Base-by-base conservation (phyloP, 2,888 invertebrate species). In the Ophonus ardosiacus region DNA sequence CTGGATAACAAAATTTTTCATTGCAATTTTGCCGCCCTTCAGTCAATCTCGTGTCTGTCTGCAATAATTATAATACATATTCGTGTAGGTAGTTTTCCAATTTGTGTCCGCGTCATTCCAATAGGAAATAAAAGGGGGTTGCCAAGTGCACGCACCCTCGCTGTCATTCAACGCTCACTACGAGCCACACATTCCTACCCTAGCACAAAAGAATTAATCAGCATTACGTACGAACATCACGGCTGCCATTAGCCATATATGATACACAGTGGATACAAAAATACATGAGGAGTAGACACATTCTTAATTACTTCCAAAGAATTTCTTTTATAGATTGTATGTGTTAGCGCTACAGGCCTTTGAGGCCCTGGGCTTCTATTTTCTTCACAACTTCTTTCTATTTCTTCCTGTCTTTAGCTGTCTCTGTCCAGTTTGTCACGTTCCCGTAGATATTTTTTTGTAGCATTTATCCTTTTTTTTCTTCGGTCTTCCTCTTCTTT, bases 191-290 rank as follows among this genome's bases (percentile, higher is more conserved):
- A 51, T 51, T 51, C 80, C 56, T 31, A n/a, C 18, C 18, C 40
- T 74, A 17, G 61, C 24, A 65, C 78, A 78, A 63, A 84, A 84
- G 78, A 84, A 84, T 84, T 78, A 78, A 84, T 84, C 84, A 84
- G 63, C 74, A 63, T 84, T 78, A 78, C 84, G 63, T 31, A 43
- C 40, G 21, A 51, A 13, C 10, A 8, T n/a, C 74, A 56, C 24
- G 10, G 21, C n/a, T 10, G n/a, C 43, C 18, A 74, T 74, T 74
- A 74, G 18, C 21, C 63, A 6, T 13, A 10, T 51, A 51, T 10
- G 43, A 51, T 51, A 51, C 43, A 51, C 13, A 51, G 8, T 10
- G 5, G 31, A 31, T 31, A 31, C 31, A 31, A 31, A 31, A 31
- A 51, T 15, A 7, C 18, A 61, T 18, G 8, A 21, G 13, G 21